Conservation (phyloP, 2,113 vertebrate species). For the Dicerorhinus sumatrensis region DNA sequence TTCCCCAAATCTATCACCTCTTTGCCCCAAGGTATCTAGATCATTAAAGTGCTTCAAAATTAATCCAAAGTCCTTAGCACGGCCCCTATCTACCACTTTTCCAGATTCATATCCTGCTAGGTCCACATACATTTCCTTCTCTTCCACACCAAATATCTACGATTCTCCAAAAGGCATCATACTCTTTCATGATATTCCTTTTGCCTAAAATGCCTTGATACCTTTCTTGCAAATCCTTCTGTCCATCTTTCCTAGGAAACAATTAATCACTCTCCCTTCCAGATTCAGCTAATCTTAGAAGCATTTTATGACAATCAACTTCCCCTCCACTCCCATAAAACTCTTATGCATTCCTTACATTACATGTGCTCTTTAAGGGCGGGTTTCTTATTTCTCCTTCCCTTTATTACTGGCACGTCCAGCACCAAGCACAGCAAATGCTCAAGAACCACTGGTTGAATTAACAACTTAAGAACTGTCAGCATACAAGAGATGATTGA, state of each 20-base stretch:
- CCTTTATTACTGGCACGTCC: neutral
- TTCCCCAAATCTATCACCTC: neutral
- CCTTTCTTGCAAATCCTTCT: neutral
- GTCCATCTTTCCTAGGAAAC: neutral
- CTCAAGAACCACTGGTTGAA: neutral
- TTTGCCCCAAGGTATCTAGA: neutral
- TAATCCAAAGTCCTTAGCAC: neutral
- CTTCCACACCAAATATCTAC: neutral
- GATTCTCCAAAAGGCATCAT: neutral
- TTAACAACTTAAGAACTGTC: neutral
- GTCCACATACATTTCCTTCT: neutral
- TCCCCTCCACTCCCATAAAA: neutral
- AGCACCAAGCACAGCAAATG: neutral
- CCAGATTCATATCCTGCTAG: neutral
- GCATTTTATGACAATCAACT: neutral
- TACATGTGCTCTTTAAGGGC: neutral
- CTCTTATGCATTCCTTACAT: neutral
- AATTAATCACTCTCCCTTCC: neutral
- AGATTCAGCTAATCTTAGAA: neutral
- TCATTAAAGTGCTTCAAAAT: constrained; percentile 23
- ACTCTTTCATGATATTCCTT: neutral
- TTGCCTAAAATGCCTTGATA: neutral
- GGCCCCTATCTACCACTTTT: neutral
- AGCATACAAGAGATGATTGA: neutral
- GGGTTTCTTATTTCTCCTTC: neutral